Evolutionary conservation across 64 coral and sea anemone genomes (phyloP).

Genomic region (Anthopleura sola): DNA sequence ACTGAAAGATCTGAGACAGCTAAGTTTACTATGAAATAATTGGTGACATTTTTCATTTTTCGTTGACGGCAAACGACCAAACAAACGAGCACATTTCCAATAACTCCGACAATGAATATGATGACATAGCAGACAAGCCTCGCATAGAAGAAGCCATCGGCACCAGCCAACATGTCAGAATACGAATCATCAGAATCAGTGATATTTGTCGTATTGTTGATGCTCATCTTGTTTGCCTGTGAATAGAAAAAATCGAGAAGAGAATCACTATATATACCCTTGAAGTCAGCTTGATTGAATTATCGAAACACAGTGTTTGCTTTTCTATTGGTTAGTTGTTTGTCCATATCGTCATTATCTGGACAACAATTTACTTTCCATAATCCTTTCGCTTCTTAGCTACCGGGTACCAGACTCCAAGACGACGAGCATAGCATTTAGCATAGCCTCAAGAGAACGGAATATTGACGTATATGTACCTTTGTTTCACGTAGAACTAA

Average conservation of each 20-base stretch:
- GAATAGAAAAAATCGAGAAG: not conserved
- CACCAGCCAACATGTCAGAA: not conserved
- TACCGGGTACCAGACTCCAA: not conserved
- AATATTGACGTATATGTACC: not conserved
- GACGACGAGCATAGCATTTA: not conserved
- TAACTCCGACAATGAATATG: constrained; percentile 82
- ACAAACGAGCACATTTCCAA: constrained; percentile 79
- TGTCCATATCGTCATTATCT: not conserved
- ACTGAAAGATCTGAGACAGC: constrained; percentile 70
- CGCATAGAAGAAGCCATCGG: constrained; percentile 36
- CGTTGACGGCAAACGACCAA: constrained; percentile 79
- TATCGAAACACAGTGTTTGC: not conserved
- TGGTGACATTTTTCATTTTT: constrained; percentile 87
- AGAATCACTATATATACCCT: not conserved
- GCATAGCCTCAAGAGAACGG: not conserved
- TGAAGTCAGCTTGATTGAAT: not conserved
- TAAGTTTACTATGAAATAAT: constrained; percentile 91
- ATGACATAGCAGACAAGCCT: constrained; percentile 67
- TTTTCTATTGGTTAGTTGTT: not conserved
- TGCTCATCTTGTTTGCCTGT: not conserved
- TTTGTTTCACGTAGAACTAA: not conserved
- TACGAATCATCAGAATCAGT: not conserved
- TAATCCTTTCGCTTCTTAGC: not conserved
- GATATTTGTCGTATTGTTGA: not conserved
- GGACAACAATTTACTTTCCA: not conserved